Conservation (phyloP, 2,888 invertebrate genomes). For the Sthenelais limicola region DNA sequence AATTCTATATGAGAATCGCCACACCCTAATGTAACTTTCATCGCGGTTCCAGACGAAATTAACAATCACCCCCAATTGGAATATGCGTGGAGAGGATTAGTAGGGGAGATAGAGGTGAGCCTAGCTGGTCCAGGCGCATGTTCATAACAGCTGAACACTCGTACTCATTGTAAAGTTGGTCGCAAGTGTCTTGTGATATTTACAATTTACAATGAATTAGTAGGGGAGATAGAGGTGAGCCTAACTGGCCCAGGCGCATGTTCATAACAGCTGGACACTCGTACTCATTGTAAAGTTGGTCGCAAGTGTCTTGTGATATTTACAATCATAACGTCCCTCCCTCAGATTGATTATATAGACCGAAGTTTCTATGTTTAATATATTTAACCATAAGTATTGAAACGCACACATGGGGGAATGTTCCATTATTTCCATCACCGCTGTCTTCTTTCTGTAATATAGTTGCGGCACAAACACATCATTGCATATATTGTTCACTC, state of each 20-base stretch:
- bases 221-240: constrained; percentile 24
- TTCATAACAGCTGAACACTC: constrained; percentile 24
- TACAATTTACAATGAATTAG: no score
- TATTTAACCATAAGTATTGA: no score
- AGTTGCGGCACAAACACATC: no score
- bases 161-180: not conserved
- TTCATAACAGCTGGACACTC: constrained; percentile 22
- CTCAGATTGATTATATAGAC: no score
- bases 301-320: no score
- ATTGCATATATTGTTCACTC: no score
- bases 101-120: constrained; percentile 24
- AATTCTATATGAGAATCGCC: constrained; percentile 38
- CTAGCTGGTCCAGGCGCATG: not conserved
- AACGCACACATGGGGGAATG: no score
- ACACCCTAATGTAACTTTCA: constrained; percentile 38
- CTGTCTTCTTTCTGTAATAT: no score
- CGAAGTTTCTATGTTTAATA: no score
- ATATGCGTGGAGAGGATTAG: constrained; percentile 22
- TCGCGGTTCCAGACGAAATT: constrained; percentile 20
- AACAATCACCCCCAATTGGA: constrained; percentile 24
- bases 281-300: not conserved
- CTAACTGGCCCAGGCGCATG: not conserved
- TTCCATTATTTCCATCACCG: no score
- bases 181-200: no score
- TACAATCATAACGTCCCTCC: no score